Evolutionary conservation across 2,888 invertebrate species (phyloP).

Genomic region (Chesias legatella): DNA sequence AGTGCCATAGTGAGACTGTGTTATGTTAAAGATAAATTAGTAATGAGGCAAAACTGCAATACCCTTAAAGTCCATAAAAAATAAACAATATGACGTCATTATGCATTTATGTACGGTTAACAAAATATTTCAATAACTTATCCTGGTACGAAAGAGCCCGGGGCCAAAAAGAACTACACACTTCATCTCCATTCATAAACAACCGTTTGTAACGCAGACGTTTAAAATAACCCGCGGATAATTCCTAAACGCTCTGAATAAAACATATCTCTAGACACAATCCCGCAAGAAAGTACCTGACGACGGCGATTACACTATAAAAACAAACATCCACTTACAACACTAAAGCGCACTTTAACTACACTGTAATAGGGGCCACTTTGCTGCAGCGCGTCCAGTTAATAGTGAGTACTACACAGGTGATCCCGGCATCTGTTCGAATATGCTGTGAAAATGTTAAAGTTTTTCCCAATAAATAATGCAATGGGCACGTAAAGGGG

Average conservation of each 20-base stretch:
- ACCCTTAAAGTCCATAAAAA: no score
- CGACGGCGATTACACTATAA: constrained; percentile 55
- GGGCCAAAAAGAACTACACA: constrained; percentile 29
- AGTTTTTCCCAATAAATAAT: constrained; percentile 77
- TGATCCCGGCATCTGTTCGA: constrained; percentile 64
- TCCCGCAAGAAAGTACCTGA: constrained; percentile 50
- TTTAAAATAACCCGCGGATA: constrained; percentile 38
- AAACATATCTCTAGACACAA: constrained; percentile 56
- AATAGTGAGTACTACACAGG: constrained; percentile 62
- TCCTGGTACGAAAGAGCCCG: constrained; percentile 14
- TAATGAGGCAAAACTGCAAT: not conserved
- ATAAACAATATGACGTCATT: no score
- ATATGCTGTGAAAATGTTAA: constrained; percentile 71
- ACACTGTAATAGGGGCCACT: constrained; percentile 39
- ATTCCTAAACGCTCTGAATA: constrained; percentile 53
- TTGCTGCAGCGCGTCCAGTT: constrained; percentile 39
- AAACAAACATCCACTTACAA: constrained; percentile 44
- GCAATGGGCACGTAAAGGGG: constrained; percentile 47
- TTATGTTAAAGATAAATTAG: not conserved
- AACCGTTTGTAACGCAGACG: constrained; percentile 32
- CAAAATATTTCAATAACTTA: constrained; percentile 18
- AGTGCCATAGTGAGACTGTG: no score
- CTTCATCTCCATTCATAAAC: constrained; percentile 50
- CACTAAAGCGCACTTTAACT: constrained; percentile 31
- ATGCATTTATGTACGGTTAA: constrained; percentile 2